phyloP scores from a whole-genome alignment of 1,140 invertebrate genomes.

The Homalodisca vitripennis region DNA sequence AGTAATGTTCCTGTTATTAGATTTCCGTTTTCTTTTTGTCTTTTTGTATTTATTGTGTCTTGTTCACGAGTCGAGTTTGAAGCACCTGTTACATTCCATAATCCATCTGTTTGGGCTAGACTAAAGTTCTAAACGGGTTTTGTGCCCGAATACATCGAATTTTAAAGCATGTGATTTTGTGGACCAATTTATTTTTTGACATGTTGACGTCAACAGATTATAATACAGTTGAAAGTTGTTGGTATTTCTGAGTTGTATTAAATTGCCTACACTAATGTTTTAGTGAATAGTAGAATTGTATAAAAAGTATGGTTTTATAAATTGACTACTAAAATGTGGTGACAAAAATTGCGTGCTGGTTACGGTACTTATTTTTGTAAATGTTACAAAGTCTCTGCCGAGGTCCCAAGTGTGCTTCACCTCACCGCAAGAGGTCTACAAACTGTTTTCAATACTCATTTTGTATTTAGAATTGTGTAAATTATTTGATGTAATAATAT shows the following conservation, averaged over 20 bases:
- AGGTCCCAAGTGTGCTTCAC: conserved; percentile 30
- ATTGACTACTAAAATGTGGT: conserved; percentile 22
- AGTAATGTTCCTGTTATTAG: conserved; percentile 34
- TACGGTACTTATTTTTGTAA: conserved; percentile 25
- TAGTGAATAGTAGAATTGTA: neutral
- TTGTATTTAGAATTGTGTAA: conserved; percentile 20
- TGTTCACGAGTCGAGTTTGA: conserved; percentile 21
- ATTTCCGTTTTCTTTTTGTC: conserved; percentile 25
- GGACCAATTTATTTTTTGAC: conserved; percentile 38
- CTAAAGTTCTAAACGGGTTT: conserved; percentile 24
- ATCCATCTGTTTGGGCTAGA: conserved; percentile 28
- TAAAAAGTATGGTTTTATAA: conserved; percentile 17
- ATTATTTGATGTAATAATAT: conserved; percentile 3
- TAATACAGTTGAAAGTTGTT: conserved; percentile 15
- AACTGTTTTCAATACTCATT: conserved; percentile 28
- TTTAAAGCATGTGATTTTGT: conserved; percentile 40
- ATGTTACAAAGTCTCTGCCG: neutral
- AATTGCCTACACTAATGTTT: conserved; percentile 5
- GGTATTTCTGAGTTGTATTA: conserved; percentile 24
- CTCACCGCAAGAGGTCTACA: conserved; percentile 12
- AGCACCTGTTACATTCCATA: conserved; percentile 36
- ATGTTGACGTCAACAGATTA: conserved; percentile 5
- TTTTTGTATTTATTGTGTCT: conserved; percentile 26
- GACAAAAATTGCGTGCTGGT: neutral
- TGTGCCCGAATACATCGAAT: conserved; percentile 35